Conservation (phyloP, 1,140 invertebrate genomes). For the Orussus abietinus region DNA sequence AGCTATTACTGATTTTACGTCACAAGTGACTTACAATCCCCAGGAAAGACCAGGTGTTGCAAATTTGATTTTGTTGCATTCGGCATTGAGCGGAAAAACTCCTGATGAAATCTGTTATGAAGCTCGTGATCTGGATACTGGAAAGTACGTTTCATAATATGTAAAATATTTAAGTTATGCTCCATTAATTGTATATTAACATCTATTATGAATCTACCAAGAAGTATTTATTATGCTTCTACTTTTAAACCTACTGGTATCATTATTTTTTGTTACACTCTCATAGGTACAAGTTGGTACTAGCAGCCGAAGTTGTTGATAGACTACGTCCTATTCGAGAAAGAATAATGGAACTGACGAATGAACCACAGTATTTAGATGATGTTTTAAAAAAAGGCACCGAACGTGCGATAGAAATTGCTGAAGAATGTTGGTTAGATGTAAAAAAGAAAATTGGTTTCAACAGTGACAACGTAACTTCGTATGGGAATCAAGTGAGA, state of each 20-base stretch:
- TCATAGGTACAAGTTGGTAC: slow-evolving; percentile 68
- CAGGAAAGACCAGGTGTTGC: slow-evolving; percentile 77
- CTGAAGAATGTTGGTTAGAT: slow-evolving; percentile 66
- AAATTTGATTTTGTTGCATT: slow-evolving; percentile 85
- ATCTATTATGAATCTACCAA: slow-evolving; percentile 8
- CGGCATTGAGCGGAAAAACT: slow-evolving; percentile 65
- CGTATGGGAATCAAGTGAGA: no score
- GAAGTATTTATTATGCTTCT: slow-evolving; percentile 12
- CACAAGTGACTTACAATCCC: slow-evolving; percentile 78
- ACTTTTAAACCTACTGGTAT: slow-evolving; percentile 4
- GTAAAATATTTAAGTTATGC: slow-evolving; percentile 11
- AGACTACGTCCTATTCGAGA: slow-evolving; percentile 70
- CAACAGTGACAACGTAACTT: slow-evolving; percentile 28
- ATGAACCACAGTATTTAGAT: slow-evolving; percentile 63
- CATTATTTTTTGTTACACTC: slow-evolving; percentile 23
- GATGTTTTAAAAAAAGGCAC: slow-evolving; percentile 67
- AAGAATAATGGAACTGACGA: slow-evolving; percentile 58
- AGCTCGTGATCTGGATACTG: slow-evolving; percentile 67
- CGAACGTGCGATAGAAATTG: slow-evolving; percentile 64
- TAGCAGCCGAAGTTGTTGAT: slow-evolving; percentile 72
- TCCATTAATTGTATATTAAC: no score
- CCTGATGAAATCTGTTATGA: slow-evolving; percentile 71
- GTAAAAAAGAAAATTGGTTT: slow-evolving; percentile 66
- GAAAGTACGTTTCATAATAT: slow-evolving; percentile 57
- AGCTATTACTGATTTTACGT: slow-evolving; percentile 87